Evolutionary conservation across 1,140 invertebrate species (phyloP), one percentile per base, ranked within the genome.

Genomic region (Drosophila biarmipes): DNA sequence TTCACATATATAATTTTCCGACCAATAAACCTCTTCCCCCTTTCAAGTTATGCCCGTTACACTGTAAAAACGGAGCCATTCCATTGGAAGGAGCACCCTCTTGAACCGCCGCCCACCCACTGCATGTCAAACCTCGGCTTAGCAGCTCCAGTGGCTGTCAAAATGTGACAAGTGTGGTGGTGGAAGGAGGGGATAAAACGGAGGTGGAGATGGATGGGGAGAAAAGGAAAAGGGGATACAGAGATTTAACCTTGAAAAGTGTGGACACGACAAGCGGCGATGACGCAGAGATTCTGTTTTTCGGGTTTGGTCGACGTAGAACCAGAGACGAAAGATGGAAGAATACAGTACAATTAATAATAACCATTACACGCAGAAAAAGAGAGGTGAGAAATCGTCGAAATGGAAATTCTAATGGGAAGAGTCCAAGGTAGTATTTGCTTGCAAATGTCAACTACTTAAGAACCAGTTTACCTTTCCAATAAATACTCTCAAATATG

Each of bases 191-290:
- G 35, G 29, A 24, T 21, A 58, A 31, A 31, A 34, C n/a, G 38
- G 29, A 54, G 19, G 49, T 10, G 34, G n/a, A 34, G 24, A 24
- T 24, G 24, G n/a, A n/a, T n/a, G n/a, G n/a, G n/a, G 24, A 24
- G 43, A 42, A 3, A 49, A 15, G 73, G 51, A 48, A 64, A 42
- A 12, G 72, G 51, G 52, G 40, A 45, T 35, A 66, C 21, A 42
- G 40, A 56, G 52, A 66, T 66, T 74, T 74, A 74, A 74, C 72
- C 72, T 74, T 74, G 72, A 74, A 74, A 74, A 66, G 21, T 63
- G 69, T 56, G 72, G 59, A 45, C 57, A 73, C 42, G 58, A 63
- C 51, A 62, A 56, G 17, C 42, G 53, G 43, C 43, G 21, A 74
- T 53, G 43, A 62, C 42, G 45, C 51, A 52, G 19, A 42, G 43